Evolutionary conservation across 2,888 invertebrate genomes (phyloP).

Genomic region (Pseudoips prasinana): DNA sequence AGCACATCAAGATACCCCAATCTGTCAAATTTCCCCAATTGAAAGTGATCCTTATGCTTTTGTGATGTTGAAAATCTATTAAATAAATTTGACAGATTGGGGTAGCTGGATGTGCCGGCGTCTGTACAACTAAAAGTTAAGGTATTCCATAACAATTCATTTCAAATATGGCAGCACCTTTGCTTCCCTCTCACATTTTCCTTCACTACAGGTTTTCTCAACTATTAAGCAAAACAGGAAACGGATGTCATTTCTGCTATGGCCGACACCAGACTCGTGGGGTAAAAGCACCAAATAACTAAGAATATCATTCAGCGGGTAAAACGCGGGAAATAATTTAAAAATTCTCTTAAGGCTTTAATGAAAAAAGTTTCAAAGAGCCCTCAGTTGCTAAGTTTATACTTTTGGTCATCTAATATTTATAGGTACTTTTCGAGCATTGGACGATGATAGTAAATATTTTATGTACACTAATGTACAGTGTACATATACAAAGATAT

Average conservation of each 20-base stretch:
- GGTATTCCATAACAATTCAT: constrained; percentile 15
- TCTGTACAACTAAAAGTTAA: neutral
- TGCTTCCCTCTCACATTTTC: constrained; percentile 19
- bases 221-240: constrained; percentile 49
- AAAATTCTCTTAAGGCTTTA: constrained; percentile 10
- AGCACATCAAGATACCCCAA: no score
- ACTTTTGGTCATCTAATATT: constrained; percentile 32
- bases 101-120: no score
- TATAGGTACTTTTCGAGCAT: constrained; percentile 14
- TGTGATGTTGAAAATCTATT: no score
- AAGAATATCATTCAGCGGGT: constrained; percentile 16
- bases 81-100: no score
- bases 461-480: no score
- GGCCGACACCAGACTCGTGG: constrained; percentile 27
- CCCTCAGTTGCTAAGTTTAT: constrained; percentile 12
- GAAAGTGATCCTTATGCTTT: no score
- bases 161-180: constrained; percentile 17
- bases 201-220: constrained; percentile 38
- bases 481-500: no score
- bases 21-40: no score
- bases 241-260: constrained; percentile 36
- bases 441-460: constrained; percentile 16
- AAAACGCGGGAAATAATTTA: neutral
- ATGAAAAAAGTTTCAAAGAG: constrained; percentile 35
- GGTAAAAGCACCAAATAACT: constrained; percentile 27